Base-by-base conservation (phyloP, 2,888 invertebrate species). In the Thecocarcelia acutangulata region DNA sequence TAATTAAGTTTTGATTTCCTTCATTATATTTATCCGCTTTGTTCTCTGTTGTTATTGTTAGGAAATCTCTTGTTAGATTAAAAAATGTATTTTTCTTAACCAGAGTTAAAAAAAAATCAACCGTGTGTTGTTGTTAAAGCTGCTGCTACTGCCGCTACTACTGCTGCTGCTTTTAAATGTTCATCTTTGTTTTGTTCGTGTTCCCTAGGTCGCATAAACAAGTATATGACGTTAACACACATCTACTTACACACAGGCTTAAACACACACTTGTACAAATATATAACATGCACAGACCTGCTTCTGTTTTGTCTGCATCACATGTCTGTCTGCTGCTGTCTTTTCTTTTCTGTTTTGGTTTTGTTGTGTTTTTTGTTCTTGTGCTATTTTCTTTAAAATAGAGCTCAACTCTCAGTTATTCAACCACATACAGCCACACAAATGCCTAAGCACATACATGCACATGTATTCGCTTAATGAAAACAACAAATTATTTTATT, bases 61-160 rank as follows among this genome's bases (percentile, higher is more conserved):
- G 24, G 24, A 70, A 75, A 64, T 58, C 75, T 75, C 75, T 75
- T 40, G 69, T 75, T 64, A 58, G 48, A 68, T 73, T 79, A 58
- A 75, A n/a, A 58, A 21, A 40, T 15, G 33, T 37, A 44, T 48
- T 48, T 61, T 69, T 40, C 48, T 70, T 58, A 70, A 78, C 50
- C 50, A 52, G 56, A 58, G 63, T 68, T 61, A 52, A 52, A 5
- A n/a, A 28, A 64, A 59, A 63, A 63, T 46, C 21, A 56, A 28
- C 58, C 48, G 37, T n/a, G 5, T 42, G 44, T 46, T 63, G 48
- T 56, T 33, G 28, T 42, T 13, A 12, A 12, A 58, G 40, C 46
- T 59, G 59, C 9, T 66, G 50, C 52, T 21, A 1, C 44, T 42
- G 52, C 40, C 37, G 46, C 46, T 63, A 21, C 8, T 64, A 52